Evolutionary conservation across 1,140 invertebrate species (phyloP).

Genomic region (Drosophila pruinosa): DNA sequence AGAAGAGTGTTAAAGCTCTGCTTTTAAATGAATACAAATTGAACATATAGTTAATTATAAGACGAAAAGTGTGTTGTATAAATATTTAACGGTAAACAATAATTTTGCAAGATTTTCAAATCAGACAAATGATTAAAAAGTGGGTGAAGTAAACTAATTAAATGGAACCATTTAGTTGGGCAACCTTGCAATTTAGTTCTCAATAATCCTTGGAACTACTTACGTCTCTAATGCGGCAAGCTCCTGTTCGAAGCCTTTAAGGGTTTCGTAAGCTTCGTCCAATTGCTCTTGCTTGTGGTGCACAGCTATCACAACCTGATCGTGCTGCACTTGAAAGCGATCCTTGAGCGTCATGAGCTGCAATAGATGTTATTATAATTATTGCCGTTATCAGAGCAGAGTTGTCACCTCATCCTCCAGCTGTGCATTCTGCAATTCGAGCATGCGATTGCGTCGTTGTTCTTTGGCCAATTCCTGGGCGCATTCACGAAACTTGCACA

Average conservation of each 20-base stretch:
- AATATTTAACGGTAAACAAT: too few relatives aligned
- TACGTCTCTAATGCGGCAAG: conserved; percentile 13
- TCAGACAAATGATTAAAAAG: too few relatives aligned
- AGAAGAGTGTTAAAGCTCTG: too few relatives aligned
- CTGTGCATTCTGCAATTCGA: conserved; percentile 27
- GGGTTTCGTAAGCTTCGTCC: neutral
- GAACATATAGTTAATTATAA: too few relatives aligned
- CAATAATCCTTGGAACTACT: conserved; percentile 25
- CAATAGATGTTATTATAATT: neutral
- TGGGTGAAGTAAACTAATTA: too few relatives aligned
- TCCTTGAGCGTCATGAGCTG: conserved; percentile 20
- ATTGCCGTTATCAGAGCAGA: neutral
- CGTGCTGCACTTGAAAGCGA: conserved; percentile 14
- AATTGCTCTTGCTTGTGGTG: conserved; percentile 21
- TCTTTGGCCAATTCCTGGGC: conserved; percentile 15
- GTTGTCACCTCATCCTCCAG: conserved; percentile 24
- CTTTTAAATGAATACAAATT: too few relatives aligned
- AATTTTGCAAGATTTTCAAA: too few relatives aligned
- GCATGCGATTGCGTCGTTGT: conserved; percentile 1
- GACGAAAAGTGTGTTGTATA: too few relatives aligned
- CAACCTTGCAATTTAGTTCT: too few relatives aligned
- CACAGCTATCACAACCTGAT: neutral
- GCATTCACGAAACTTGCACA: conserved; percentile 20
- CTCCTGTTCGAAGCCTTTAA: conserved; percentile 20
- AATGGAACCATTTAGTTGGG: too few relatives aligned